phyloP scores from a whole-genome alignment of 2,113 vertebrate genomes.

The Dasyprocta punctata region DNA sequence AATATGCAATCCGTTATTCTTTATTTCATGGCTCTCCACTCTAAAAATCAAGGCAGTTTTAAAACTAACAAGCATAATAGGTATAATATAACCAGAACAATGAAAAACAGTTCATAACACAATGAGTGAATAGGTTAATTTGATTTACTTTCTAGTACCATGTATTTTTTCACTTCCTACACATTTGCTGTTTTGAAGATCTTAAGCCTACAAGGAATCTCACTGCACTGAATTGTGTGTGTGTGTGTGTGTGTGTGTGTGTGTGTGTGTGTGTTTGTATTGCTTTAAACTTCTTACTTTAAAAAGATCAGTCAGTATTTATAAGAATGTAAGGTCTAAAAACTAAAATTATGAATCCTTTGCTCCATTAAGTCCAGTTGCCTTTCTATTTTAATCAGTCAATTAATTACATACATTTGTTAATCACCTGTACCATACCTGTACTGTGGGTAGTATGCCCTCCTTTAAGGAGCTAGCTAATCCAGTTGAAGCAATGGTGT shows the following conservation, averaged over 20 bases:
- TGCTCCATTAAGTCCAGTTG: neutral
- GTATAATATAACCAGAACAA: neutral
- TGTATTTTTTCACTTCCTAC: neutral
- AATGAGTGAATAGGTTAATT: neutral
- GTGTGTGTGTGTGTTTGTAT: neutral
- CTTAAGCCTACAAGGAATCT: neutral
- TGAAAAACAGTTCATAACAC: neutral
- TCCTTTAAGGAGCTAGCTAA: neutral
- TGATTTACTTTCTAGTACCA: neutral
- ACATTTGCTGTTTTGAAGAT: neutral
- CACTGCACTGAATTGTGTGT: neutral
- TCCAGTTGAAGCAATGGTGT: neutral
- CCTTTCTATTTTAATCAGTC: neutral
- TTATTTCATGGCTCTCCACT: neutral
- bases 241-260: neutral
- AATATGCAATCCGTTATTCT: neutral
- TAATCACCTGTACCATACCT: neutral
- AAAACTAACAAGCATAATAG: neutral
- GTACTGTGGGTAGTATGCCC: neutral
- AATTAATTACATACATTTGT: neutral
- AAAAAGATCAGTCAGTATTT: neutral
- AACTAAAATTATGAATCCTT: neutral
- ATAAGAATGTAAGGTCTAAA: neutral
- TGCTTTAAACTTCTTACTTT: neutral
- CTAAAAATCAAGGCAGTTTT: neutral